A percentile compares a stretch with the other conserved stretches of the same genome.
Evolutionary conservation across 2,113 vertebrate genomes (phyloP).

Genomic region (Gymnorhina tibicen): DNA sequence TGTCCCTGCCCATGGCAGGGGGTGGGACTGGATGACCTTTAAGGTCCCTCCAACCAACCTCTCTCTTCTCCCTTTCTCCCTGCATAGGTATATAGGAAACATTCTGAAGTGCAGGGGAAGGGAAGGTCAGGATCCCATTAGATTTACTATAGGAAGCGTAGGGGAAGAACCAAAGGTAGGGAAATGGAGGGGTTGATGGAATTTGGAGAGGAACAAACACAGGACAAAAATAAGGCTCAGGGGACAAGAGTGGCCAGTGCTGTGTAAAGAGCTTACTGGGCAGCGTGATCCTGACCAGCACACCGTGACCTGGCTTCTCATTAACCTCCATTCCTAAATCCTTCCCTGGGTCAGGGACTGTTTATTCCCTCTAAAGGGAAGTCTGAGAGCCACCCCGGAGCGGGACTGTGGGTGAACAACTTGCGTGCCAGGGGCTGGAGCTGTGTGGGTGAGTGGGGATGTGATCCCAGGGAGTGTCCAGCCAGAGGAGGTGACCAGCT

Average conservation of each 20-base stretch:
- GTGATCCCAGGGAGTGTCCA: not conserved
- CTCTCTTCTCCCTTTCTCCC: not conserved
- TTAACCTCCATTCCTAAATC: not conserved
- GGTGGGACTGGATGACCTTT: not conserved
- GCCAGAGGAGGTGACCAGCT: not conserved
- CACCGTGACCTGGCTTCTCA: not conserved
- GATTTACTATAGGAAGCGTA: not conserved
- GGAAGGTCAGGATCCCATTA: not conserved
- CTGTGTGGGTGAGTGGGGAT: too few species aligned
- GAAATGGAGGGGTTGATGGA: not conserved
- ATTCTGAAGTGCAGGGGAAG: not conserved
- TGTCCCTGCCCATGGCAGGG: not conserved
- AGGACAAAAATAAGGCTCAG: not conserved
- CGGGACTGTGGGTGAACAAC: not conserved
- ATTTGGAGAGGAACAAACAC: not conserved
- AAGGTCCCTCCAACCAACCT: not conserved
- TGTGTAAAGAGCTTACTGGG: not conserved
- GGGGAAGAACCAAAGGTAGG: not conserved
- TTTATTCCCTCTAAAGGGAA: not conserved
- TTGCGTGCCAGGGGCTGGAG: not conserved
- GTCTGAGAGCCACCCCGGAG: not conserved
- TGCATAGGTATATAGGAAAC: not conserved
- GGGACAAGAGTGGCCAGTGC: not conserved
- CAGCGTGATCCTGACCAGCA: not conserved
- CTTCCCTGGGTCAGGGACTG: not conserved